These are phyloP conservation scores for Idaea dimidiata DNA, from an alignment of 2,888 invertebrate genomes.

Conservation along the genomic window DNA sequence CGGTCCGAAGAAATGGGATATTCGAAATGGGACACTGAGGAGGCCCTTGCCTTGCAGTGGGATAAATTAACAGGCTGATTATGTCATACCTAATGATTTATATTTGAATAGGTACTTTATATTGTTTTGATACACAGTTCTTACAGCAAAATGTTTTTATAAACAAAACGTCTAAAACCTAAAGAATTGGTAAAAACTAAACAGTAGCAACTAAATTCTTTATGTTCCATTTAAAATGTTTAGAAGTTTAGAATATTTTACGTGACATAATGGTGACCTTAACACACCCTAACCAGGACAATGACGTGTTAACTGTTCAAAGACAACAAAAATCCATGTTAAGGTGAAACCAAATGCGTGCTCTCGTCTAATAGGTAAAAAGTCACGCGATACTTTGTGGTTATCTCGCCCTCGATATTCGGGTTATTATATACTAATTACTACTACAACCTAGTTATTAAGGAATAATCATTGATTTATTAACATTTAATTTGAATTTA, in stretches of 20 bases:
- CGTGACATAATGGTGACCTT: neutral
- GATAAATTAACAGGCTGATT: too few relatives aligned
- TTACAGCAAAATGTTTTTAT: too few relatives aligned
- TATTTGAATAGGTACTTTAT: too few relatives aligned
- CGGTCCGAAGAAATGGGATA: too few relatives aligned
- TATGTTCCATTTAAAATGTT: too few relatives aligned
- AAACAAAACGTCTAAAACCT: too few relatives aligned
- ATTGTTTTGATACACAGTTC: too few relatives aligned
- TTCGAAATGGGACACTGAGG: too few relatives aligned
- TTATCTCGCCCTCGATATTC: neutral
- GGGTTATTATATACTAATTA: neutral
- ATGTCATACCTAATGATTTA: too few relatives aligned
- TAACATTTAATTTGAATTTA: neutral
- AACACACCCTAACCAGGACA: neutral
- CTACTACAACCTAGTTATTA: neutral
- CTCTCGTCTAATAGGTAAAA: neutral
- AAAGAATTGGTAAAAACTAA: too few relatives aligned
- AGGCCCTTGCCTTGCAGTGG: too few relatives aligned
- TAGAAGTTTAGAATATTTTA: neutral
- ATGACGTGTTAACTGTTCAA: neutral
- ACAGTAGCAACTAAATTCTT: too few relatives aligned
- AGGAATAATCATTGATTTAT: neutral
- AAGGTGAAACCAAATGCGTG: constrained; percentile 1
- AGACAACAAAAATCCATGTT: neutral
- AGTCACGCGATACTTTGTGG: neutral